Percentiles rank a stretch among this genome's conserved stretches.
Evolutionary conservation across 2,113 vertebrate genomes (phyloP).

Genomic region (Lasiurus cinereus): DNA sequence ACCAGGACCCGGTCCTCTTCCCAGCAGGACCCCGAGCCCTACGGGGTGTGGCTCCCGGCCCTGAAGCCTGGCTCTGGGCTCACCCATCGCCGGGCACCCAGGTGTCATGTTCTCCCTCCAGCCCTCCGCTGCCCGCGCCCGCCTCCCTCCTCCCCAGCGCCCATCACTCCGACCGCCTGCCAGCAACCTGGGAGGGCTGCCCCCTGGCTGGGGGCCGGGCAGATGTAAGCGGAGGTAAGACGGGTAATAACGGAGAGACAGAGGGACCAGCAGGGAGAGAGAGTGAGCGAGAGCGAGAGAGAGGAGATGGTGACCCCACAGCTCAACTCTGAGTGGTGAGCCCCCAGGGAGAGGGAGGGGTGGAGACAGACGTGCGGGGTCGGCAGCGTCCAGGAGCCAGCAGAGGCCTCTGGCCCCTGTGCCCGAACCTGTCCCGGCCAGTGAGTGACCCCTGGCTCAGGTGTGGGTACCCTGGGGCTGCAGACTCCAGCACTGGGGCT

Average conservation of each 20-base stretch:
- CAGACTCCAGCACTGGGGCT: neutral
- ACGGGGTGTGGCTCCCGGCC: rapidly evolving
- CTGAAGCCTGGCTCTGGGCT: rapidly evolving
- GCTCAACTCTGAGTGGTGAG: too few relatives aligned
- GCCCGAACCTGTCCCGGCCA: neutral
- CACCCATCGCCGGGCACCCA: neutral
- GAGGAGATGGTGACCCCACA: neutral
- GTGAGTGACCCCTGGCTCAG: neutral
- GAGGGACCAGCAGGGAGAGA: too few relatives aligned
- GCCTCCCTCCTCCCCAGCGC: neutral
- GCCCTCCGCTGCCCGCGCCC: neutral
- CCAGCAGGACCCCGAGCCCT: rapidly evolving
- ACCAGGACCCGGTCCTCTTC: neutral
- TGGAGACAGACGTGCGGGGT: neutral
- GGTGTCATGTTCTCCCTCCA: neutral
- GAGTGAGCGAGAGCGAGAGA: neutral
- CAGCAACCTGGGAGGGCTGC: neutral
- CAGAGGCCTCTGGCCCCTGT: too few relatives aligned
- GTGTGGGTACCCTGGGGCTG: neutral
- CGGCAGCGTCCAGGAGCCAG: rapidly evolving
- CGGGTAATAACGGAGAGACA: rapidly evolving
- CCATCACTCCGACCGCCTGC: neutral
- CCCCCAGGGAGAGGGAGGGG: neutral
- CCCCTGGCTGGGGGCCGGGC: neutral
- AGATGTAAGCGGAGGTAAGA: neutral